Percentiles rank a stretch among this genome's conserved stretches.
These are phyloP conservation scores for Hepsetus odoe DNA, from an alignment of 2,113 vertebrate genomes.

Conservation along the genomic window DNA sequence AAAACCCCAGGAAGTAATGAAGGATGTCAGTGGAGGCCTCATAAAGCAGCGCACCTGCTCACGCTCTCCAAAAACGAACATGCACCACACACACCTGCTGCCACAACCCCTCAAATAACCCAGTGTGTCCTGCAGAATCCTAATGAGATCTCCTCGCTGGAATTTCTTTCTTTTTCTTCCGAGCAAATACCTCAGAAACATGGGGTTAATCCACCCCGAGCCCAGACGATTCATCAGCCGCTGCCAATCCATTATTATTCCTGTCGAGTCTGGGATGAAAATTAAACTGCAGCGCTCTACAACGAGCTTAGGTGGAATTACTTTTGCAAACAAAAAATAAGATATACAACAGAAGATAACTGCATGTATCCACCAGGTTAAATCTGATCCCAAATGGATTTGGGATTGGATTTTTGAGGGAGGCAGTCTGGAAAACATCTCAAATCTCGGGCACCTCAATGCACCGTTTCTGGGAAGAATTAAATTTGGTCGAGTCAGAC, in stretches of 20 bases:
- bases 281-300: slow-evolving; percentile 69
- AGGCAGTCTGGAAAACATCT: slow-evolving; percentile 14
- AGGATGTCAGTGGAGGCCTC: background rate
- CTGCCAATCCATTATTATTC: slow-evolving; percentile 61
- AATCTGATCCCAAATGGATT: slow-evolving; percentile 14
- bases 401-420: background rate
- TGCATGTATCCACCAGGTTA: slow-evolving; percentile 47
- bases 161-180: slow-evolving; percentile 22
- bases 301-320: slow-evolving; percentile 77
- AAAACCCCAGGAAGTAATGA: slow-evolving; percentile 7
- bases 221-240: slow-evolving; percentile 54
- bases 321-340: slow-evolving; percentile 72
- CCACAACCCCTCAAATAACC: slow-evolving; percentile 26
- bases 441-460: background rate
- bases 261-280: slow-evolving; percentile 64
- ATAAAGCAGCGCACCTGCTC: background rate
- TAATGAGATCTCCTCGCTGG: slow-evolving; percentile 21
- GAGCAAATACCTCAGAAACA: slow-evolving; percentile 41
- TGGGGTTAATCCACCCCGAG: slow-evolving; percentile 58
- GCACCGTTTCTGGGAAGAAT: slow-evolving; percentile 34
- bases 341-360: slow-evolving; percentile 60
- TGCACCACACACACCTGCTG: background rate
- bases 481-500: slow-evolving; percentile 17
- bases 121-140: slow-evolving; percentile 7
- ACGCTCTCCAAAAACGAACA: background rate